Base-by-base conservation (phyloP, 2,797 vertebrate genomes). In the Poeciliopsis presidionis region DNA sequence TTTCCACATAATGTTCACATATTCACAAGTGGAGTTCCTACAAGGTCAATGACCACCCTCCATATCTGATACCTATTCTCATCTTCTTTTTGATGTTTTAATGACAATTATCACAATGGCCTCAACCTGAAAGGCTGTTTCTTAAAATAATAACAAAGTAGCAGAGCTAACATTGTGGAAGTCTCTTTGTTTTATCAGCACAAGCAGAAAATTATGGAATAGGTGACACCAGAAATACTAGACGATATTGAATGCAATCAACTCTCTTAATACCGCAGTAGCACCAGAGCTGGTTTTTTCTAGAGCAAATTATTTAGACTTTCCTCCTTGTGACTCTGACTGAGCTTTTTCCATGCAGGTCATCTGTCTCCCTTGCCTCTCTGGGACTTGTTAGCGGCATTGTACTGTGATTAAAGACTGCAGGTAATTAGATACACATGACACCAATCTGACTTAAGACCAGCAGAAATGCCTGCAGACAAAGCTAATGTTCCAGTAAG, bases 351-450 rank as follows among this genome's bases (percentile, higher is more conserved):
- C 22, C 45, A 14, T 63, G 47, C 4, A 12, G 78, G 76, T 77
- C 33, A 12, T 76, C 80, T 14, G 53, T 77, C 82, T 87, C 81
- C 84, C 79, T 85, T 9, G 39, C 78, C 81, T 63, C 86, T 84
- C 77, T 77, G 88, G 84, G 84, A 86, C 88, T 91, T 61, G 80
- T 91, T 91, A 90, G 88, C 84, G 7, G 55, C 85, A 7, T 65
- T 46, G 78, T 82, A 41, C 79, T 51, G 89, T 93, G 86, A 94
- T 92, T 93, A 93, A 90, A 88, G 85, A 85, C 80, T 76, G 85
- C 74, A 88, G 88, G 90, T 90, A 86, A 92, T 92, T 92, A 91
- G 89, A 90, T 81, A 91, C 89, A 91, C 90, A 87, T 82, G 88
- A 87, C 90, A 89, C 89, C 77, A 69, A 89, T 88, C 70, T 91